phyloP scores from a whole-genome alignment of 2,113 vertebrate species.

The Salvator merianae region DNA sequence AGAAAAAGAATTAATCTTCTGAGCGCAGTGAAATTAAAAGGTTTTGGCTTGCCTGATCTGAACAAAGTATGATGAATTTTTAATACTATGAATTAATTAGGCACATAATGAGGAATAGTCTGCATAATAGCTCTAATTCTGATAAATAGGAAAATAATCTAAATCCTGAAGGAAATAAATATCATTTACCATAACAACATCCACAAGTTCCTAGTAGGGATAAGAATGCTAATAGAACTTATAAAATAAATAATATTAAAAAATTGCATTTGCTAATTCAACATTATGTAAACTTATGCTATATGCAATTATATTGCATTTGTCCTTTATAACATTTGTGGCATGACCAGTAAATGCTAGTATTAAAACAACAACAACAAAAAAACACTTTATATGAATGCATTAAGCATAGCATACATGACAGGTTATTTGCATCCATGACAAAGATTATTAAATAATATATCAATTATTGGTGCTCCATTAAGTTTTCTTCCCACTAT shows the following conservation, averaged over 20 bases:
- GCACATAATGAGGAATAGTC: conserved; percentile 74
- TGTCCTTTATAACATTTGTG: conserved; percentile 76
- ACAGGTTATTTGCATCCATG: conserved; percentile 71
- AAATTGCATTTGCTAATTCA: conserved; percentile 72
- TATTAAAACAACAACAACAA: conserved; percentile 32
- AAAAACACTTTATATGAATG: conserved; percentile 72
- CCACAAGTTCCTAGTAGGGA: conserved; percentile 78
- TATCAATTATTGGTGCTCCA: conserved; percentile 69
- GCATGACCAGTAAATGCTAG: conserved; percentile 72
- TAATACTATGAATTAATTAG: conserved; percentile 80
- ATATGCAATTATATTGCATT: conserved; percentile 48
- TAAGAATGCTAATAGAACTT: conserved; percentile 69
- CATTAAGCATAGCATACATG: conserved; percentile 67
- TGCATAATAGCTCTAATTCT: conserved; percentile 71
- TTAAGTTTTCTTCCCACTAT: conserved; percentile 51
- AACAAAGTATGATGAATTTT: conserved; percentile 79
- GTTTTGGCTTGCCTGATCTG: conserved; percentile 66
- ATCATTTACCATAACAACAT: conserved; percentile 74
- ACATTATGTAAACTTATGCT: conserved; percentile 19
- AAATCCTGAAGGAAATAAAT: conserved; percentile 77
- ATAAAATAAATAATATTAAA: conserved; percentile 57
- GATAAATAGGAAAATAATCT: conserved; percentile 78
- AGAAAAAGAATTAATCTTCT: conserved; percentile 70
- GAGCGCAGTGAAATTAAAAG: conserved; percentile 70
- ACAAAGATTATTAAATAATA: conserved; percentile 68